Evolutionary conservation across 1,140 invertebrate genomes (phyloP).

Genomic region (Trichogramma pretiosum): DNA sequence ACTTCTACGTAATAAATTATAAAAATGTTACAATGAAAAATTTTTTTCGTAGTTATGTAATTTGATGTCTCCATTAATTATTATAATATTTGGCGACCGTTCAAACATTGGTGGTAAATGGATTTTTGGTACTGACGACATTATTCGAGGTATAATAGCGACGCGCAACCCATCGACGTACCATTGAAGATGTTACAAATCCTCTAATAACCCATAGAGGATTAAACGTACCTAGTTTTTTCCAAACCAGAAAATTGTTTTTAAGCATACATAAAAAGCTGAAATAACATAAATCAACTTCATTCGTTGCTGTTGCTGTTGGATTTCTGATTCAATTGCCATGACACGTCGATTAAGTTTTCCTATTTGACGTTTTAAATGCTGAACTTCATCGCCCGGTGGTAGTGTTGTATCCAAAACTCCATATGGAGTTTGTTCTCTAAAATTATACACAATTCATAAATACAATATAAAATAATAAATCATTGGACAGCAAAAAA

Average conservation of each 20-base stretch:
- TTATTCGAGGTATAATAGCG: too few relatives aligned
- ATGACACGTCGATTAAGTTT: slow-evolving; percentile 77
- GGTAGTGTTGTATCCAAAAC: slow-evolving; percentile 56
- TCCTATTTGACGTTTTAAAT: slow-evolving; percentile 71
- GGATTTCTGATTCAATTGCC: slow-evolving; percentile 71
- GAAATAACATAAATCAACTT: slow-evolving; percentile 73
- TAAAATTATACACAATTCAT: slow-evolving; percentile 34
- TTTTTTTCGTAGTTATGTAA: too few relatives aligned
- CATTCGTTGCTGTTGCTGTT: slow-evolving; percentile 71
- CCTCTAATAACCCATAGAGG: neutral
- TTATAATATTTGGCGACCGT: too few relatives aligned
- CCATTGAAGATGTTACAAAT: slow-evolving; percentile 2
- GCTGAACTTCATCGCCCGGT: slow-evolving; percentile 68
- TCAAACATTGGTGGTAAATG: too few relatives aligned
- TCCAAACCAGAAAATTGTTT: slow-evolving; percentile 77
- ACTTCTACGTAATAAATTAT: neutral
- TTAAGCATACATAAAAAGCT: slow-evolving; percentile 73
- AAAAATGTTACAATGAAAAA: too few relatives aligned
- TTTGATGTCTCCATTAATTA: too few relatives aligned
- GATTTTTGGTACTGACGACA: too few relatives aligned
- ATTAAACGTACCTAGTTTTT: slow-evolving; percentile 38
- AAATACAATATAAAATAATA: too few relatives aligned
- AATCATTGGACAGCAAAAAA: too few relatives aligned
- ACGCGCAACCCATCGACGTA: neutral
- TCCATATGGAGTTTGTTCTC: slow-evolving; percentile 55